These are phyloP conservation scores for Haemorhous mexicanus DNA, from an alignment of 2,113 vertebrate species.

Conservation along the genomic window DNA sequence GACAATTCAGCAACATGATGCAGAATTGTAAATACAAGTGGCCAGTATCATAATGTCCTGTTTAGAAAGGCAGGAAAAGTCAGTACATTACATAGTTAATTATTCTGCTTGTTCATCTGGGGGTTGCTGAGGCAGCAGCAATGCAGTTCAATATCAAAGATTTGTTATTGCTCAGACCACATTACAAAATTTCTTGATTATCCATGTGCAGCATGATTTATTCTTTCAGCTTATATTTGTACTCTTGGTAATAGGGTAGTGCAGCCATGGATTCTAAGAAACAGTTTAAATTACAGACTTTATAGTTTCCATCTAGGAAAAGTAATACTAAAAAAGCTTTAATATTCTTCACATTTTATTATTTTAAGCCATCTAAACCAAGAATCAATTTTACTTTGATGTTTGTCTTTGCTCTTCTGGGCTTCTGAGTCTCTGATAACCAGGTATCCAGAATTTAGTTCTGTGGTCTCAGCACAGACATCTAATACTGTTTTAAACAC, in stretches of 20 bases:
- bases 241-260: not conserved
- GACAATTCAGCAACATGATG: not conserved
- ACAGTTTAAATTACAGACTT: not conserved
- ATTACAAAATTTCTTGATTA: no score
- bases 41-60: not conserved
- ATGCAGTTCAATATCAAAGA: no score
- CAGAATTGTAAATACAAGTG: not conserved
- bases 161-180: no score
- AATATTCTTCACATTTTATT: not conserved
- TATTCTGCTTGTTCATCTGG: no score
- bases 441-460: not conserved
- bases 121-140: no score
- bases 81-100: not conserved
- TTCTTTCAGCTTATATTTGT: not conserved
- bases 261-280: not conserved
- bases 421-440: not conserved
- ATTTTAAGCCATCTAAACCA: not conserved
- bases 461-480: not conserved
- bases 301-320: not conserved
- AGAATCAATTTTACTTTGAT: not conserved
- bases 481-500: not conserved
- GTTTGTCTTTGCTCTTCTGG: not conserved
- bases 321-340: not conserved
- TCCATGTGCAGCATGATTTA: not conserved
- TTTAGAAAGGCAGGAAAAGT: not conserved